Evolutionary conservation across 2,797 vertebrate species (phyloP).

Genomic region (Acrossocheilus fasciatus): DNA sequence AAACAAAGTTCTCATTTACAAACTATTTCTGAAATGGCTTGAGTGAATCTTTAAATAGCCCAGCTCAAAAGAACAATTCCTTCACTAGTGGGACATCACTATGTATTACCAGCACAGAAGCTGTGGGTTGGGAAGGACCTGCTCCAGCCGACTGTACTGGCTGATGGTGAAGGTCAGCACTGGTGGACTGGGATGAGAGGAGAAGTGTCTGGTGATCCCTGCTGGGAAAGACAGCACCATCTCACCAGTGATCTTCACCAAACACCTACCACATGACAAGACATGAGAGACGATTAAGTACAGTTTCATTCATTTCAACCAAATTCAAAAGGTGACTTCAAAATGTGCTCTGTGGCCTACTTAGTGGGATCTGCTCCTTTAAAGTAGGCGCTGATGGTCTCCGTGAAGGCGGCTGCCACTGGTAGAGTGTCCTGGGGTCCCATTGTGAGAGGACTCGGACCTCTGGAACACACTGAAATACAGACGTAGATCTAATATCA

Average conservation of each 20-base stretch:
- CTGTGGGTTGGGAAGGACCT: constrained; percentile 97
- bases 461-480: constrained; percentile 91
- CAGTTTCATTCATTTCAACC: background rate
- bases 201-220: constrained; percentile 96
- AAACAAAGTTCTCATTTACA: background rate
- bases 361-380: constrained; percentile 98
- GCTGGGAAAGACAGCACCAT: constrained; percentile 98
- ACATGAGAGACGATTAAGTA: background rate
- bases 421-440: constrained; percentile 97
- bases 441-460: constrained; percentile 97
- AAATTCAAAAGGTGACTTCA: background rate
- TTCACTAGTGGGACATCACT: background rate
- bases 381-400: constrained; percentile 98
- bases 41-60: background rate
- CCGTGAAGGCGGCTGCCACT: constrained; percentile 98
- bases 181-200: constrained; percentile 89
- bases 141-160: constrained; percentile 93
- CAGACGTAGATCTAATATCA: constrained; percentile 44
- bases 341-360: constrained; percentile 72
- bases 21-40: background rate
- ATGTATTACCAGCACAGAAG: constrained; percentile 92
- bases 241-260: constrained; percentile 97
- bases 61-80: background rate
- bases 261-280: constrained; percentile 79
- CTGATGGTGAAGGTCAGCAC: constrained; percentile 93